Conservation (phyloP, 2,888 invertebrate genomes). For the Tanytarsus gracilentus region DNA sequence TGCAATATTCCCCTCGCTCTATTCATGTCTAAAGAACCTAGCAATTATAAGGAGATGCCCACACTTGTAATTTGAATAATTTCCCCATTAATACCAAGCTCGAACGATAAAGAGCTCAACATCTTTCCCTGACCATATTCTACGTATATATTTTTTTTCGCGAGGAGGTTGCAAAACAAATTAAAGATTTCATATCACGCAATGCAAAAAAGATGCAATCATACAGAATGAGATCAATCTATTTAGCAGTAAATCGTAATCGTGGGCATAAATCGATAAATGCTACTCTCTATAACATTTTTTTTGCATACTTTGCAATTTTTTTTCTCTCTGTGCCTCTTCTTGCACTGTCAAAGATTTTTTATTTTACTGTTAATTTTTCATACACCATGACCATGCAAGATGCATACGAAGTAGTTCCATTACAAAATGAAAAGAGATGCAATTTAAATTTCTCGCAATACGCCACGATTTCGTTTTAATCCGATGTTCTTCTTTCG, state of each 20-base stretch:
- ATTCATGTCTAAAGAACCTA: not conserved
- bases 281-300: not conserved
- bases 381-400: not conserved
- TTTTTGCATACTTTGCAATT: not conserved
- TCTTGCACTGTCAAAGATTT: conserved; percentile 10
- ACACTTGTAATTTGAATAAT: conserved; percentile 24
- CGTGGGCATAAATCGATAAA: conserved; percentile 18
- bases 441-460: conserved; percentile 18
- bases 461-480: not conserved
- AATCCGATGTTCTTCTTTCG: not conserved
- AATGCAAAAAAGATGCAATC: conserved; percentile 9
- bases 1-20: not conserved
- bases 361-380: conserved; percentile 14
- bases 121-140: too few relatives aligned
- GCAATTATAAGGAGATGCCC: too few relatives aligned
- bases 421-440: not conserved
- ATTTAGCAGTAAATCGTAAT: not conserved
- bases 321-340: too few relatives aligned
- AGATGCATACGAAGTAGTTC: not conserved
- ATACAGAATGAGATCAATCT: conserved; percentile 4
- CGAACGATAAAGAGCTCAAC: too few relatives aligned
- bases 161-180: conserved; percentile 1
- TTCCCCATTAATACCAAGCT: conserved; percentile 21
- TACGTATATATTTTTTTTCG: too few relatives aligned
- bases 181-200: conserved; percentile 20